Conservation (phyloP, 1,140 invertebrate species). For the Drosophila kurseongensis region DNA sequence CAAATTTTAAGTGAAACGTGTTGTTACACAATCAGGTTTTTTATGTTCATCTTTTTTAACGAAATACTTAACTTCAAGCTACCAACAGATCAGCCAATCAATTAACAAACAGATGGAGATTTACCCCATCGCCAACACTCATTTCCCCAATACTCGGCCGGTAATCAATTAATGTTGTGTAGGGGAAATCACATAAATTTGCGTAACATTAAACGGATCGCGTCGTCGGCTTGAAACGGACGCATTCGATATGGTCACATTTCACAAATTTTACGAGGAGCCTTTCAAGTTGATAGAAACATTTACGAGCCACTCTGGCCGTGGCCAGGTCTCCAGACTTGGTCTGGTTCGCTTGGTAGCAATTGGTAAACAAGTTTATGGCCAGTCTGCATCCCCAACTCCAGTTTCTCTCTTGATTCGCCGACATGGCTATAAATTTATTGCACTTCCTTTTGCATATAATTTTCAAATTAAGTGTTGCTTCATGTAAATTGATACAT, state of each 20-base stretch:
- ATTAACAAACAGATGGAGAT: constrained; percentile 7
- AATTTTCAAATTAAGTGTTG: constrained; percentile 77
- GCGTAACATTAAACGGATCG: constrained; percentile 74
- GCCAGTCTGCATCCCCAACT: constrained; percentile 21
- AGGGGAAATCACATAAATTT: constrained; percentile 75
- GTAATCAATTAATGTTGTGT: constrained; percentile 72
- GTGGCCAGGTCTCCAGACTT: constrained; percentile 10
- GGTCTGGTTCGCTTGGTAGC: constrained; percentile 44
- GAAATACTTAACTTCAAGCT: neutral
- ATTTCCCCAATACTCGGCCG: constrained; percentile 22
- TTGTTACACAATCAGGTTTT: neutral
- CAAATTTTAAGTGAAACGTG: too few relatives aligned
- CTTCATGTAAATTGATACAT: constrained; percentile 72
- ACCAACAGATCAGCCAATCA: neutral
- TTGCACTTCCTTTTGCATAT: constrained; percentile 77
- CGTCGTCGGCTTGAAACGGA: constrained; percentile 37
- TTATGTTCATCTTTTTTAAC: neutral
- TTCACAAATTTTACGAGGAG: constrained; percentile 78
- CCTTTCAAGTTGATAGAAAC: constrained; percentile 76
- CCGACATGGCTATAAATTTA: constrained; percentile 69
- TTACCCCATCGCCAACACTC: constrained; percentile 3
- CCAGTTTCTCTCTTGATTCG: constrained; percentile 45
- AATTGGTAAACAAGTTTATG: constrained; percentile 60
- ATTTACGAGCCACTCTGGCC: constrained; percentile 55
- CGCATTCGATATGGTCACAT: constrained; percentile 61